These are phyloP conservation scores for Notoglanidium macrostoma DNA, from an alignment of 2,797 vertebrate species.

Conservation along the genomic window DNA sequence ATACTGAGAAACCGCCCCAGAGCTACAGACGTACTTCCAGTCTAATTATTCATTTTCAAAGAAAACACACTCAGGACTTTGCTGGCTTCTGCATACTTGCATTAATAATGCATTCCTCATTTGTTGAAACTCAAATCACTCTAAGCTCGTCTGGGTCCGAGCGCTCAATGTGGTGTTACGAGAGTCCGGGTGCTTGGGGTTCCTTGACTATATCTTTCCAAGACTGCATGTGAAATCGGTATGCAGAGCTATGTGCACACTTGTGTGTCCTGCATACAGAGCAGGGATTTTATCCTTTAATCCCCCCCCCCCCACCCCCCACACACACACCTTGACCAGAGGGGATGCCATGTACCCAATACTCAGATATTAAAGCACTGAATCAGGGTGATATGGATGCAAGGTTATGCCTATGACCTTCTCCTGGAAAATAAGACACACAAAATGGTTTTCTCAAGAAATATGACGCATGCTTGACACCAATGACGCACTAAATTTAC, in stretches of 20 bases:
- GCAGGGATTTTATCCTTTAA: slow-evolving; percentile 33
- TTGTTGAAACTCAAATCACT: neutral
- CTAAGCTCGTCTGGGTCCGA: neutral
- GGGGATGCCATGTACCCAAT: slow-evolving; percentile 55
- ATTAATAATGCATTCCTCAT: slow-evolving; percentile 36
- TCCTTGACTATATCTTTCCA: slow-evolving; percentile 3
- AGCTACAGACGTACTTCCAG: slow-evolving; percentile 29
- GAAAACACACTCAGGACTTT: slow-evolving; percentile 18
- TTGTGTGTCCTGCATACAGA: slow-evolving; percentile 56
- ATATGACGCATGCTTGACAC: neutral
- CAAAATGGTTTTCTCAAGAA: slow-evolving; percentile 10
- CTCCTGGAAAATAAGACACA: slow-evolving; percentile 25
- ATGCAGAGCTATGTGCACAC: slow-evolving; percentile 45
- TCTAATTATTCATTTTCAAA: slow-evolving; percentile 39
- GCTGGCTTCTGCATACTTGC: slow-evolving; percentile 18
- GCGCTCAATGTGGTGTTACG: neutral
- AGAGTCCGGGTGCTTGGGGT: neutral
- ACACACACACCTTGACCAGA: slow-evolving; percentile 56
- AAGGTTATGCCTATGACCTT: slow-evolving; percentile 74
- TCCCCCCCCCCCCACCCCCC: slow-evolving; percentile 24
- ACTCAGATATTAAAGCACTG: slow-evolving; percentile 20
- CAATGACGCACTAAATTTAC: neutral
- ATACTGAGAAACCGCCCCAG: slow-evolving; percentile 27
- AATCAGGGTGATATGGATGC: neutral
- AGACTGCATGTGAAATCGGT: slow-evolving; percentile 41